Evolutionary conservation across 1,140 invertebrate genomes (phyloP).

Genomic region (Zaprionus camerounensis): DNA sequence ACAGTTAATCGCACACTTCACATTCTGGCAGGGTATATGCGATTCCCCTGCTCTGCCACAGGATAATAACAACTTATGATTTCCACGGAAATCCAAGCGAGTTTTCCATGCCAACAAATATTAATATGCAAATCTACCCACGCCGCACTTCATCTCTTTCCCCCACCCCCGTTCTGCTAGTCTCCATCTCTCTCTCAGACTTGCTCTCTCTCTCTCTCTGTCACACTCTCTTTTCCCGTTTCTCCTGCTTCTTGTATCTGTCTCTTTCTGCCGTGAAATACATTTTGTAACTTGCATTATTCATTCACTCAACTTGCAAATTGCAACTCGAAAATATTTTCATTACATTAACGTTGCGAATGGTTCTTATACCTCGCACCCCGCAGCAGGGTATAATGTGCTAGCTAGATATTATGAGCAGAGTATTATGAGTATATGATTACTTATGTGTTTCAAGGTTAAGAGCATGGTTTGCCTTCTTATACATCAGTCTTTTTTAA

Average conservation of each 20-base stretch:
- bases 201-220: neutral
- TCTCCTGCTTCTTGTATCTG: neutral
- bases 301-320: conserved; percentile 11
- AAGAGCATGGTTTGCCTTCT: too few relatives aligned
- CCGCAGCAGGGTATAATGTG: neutral
- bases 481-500: too few relatives aligned
- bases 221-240: neutral
- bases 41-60: neutral
- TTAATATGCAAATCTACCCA: neutral
- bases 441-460: too few relatives aligned
- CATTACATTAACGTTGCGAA: conserved; percentile 15
- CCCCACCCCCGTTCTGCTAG: too few relatives aligned
- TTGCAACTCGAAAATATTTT: conserved; percentile 20
- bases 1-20: neutral
- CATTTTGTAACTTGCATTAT: conserved; percentile 2
- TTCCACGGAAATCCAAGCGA: neutral
- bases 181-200: neutral
- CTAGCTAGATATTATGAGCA: neutral
- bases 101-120: neutral
- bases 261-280: conserved; percentile 2
- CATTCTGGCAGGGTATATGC: neutral
- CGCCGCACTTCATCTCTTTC: too few relatives aligned
- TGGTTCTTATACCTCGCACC: neutral
- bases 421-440: too few relatives aligned
- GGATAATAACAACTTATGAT: neutral